These are phyloP conservation scores for Sinocyclocheilus maitianheensis DNA, from an alignment of 2,113 vertebrate species.

Conservation along the genomic window DNA sequence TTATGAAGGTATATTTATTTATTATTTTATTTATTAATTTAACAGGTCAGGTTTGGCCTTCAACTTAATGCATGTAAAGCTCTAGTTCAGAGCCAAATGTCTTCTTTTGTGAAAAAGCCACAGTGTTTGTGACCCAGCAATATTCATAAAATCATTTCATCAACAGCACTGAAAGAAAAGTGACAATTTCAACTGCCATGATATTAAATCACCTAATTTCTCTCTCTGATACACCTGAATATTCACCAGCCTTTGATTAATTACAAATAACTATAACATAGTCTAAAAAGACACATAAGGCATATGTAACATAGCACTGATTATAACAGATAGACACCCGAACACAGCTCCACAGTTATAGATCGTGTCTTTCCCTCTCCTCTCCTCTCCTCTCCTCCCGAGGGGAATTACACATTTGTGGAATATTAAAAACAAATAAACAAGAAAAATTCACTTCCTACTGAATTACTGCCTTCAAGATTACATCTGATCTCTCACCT, in stretches of 20 bases:
- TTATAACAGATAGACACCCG: slow-evolving; percentile 20
- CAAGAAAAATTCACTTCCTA: slow-evolving; percentile 74
- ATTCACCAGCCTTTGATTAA: slow-evolving; percentile 52
- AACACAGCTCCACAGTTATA: slow-evolving; percentile 41
- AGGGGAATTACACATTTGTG: slow-evolving; percentile 49
- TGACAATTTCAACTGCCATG: slow-evolving; percentile 35
- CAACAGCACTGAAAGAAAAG: slow-evolving; percentile 8
- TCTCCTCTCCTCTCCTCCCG: not conserved
- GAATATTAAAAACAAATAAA: slow-evolving; percentile 84
- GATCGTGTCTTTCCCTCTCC: not conserved
- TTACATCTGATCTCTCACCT: slow-evolving; percentile 77
- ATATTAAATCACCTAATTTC: slow-evolving; percentile 38
- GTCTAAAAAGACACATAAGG: too few relatives aligned
- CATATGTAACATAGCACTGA: not conserved
- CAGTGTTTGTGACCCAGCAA: not conserved
- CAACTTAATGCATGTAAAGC: not conserved
- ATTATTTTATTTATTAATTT: too few relatives aligned
- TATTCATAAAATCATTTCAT: slow-evolving; percentile 15
- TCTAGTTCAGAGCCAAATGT: not conserved
- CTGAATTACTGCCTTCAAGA: slow-evolving; percentile 74
- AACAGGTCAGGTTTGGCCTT: not conserved
- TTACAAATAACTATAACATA: too few relatives aligned
- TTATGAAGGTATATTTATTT: not conserved
- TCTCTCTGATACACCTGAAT: slow-evolving; percentile 51
- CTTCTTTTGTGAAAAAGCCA: not conserved